phyloP scores from a whole-genome alignment of 2,113 vertebrate genomes.

The Orycteropus afer region DNA sequence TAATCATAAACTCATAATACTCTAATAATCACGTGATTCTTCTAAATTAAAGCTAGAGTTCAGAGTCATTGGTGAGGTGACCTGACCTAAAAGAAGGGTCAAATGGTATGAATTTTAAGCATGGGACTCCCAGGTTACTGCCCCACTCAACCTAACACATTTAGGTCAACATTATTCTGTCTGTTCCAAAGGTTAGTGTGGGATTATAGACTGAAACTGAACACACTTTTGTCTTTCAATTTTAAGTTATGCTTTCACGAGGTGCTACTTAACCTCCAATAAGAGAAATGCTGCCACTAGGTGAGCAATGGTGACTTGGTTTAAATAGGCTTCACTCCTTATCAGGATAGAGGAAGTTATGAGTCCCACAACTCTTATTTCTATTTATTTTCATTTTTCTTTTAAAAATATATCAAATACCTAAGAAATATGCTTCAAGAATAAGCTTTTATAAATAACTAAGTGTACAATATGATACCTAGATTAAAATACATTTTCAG shows the following conservation, averaged over 20 bases:
- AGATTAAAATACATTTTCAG: slow-evolving; percentile 14
- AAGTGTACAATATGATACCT: not conserved
- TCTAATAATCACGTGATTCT: not conserved
- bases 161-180: not conserved
- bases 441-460: not conserved
- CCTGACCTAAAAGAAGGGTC: not conserved
- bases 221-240: not conserved
- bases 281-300: slow-evolving; percentile 20
- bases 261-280: not conserved
- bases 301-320: not conserved
- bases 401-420: not conserved
- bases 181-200: not conserved
- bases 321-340: not conserved
- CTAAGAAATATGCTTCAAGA: not conserved
- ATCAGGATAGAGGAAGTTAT: not conserved
- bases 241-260: slow-evolving; percentile 34
- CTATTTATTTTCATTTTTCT: not conserved
- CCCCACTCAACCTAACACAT: not conserved
- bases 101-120: not conserved
- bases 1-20: not conserved
- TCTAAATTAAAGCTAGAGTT: not conserved
- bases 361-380: not conserved
- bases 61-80: not conserved
- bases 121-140: not conserved
- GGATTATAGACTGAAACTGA: not conserved